These are phyloP conservation scores for Marcusenius ussheri DNA, from an alignment of 2,113 vertebrate species.

Conservation along the genomic window DNA sequence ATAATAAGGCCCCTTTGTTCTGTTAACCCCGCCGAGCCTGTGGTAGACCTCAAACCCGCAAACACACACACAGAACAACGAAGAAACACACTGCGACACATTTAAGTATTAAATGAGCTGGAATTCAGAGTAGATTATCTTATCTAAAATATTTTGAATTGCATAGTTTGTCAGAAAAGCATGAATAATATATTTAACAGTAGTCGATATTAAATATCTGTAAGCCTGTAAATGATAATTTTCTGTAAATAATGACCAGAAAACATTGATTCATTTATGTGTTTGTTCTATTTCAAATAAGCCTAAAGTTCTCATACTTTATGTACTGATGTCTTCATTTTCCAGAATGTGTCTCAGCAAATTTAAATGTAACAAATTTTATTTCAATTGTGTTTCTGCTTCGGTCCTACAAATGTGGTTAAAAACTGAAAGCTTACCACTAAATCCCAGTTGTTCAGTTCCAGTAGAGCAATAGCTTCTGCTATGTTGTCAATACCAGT, in stretches of 20 bases:
- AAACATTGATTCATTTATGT: background rate
- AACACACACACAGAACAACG: background rate
- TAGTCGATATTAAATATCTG: background rate
- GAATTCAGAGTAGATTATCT: background rate
- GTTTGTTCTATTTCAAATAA: background rate
- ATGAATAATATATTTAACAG: background rate
- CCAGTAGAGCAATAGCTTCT: conserved; percentile 96
- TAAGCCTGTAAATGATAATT: background rate
- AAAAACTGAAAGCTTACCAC: conserved; percentile 76
- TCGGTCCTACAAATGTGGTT: background rate
- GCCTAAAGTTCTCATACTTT: background rate
- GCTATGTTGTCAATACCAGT: conserved; percentile 99
- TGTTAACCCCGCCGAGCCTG: background rate
- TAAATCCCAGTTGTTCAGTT: conserved; percentile 99
- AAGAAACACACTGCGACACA: background rate
- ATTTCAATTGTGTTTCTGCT: background rate
- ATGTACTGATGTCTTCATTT: background rate
- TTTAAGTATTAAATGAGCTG: background rate
- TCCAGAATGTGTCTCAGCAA: background rate
- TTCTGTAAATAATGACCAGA: background rate
- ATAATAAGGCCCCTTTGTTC: background rate
- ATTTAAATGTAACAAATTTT: background rate
- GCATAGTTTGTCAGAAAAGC: background rate
- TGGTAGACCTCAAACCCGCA: background rate
- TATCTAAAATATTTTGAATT: background rate